Conservation (phyloP, 2,888 invertebrate genomes). For the Pristionchus mayeri region DNA sequence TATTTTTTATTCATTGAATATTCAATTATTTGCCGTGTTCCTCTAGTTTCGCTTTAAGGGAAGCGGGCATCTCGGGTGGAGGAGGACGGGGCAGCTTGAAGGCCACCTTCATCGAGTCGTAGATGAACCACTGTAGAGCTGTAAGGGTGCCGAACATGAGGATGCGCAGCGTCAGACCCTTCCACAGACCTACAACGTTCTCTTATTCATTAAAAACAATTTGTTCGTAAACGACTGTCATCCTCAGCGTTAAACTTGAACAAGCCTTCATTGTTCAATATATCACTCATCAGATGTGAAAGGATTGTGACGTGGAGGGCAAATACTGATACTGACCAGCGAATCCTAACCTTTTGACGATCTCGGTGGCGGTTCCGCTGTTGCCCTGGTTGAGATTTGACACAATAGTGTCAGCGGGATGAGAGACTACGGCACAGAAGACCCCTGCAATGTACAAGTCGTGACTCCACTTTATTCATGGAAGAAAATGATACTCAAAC, state of each 20-base stretch:
- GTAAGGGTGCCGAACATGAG: conserved; percentile 94
- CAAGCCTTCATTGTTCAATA: too few species aligned
- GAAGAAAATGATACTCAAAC: too few species aligned
- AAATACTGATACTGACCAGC: too few species aligned
- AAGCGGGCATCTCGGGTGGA: conserved; percentile 95
- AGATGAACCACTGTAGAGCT: conserved; percentile 93
- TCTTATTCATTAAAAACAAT: too few species aligned
- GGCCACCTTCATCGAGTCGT: conserved; percentile 81
- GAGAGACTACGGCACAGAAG: conserved; percentile 98
- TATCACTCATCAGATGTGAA: too few species aligned
- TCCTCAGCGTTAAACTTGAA: too few species aligned
- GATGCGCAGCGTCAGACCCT: conserved; percentile 78
- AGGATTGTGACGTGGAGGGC: too few species aligned
- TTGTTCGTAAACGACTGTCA: too few species aligned
- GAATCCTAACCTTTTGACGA: conserved; percentile 85
- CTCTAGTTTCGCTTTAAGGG: conserved; percentile 84
- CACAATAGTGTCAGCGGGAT: conserved; percentile 97
- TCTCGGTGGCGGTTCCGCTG: conserved; percentile 84
- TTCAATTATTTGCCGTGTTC: too few species aligned
- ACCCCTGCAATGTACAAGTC: too few species aligned
- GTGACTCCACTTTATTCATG: too few species aligned
- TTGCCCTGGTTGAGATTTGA: conserved; percentile 92
- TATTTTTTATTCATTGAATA: too few species aligned
- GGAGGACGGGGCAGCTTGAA: conserved; percentile 91
- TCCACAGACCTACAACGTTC: conserved; percentile 53